phyloP scores from a whole-genome alignment of 1,140 invertebrate genomes.

The Lysiphlebus fabarum region DNA sequence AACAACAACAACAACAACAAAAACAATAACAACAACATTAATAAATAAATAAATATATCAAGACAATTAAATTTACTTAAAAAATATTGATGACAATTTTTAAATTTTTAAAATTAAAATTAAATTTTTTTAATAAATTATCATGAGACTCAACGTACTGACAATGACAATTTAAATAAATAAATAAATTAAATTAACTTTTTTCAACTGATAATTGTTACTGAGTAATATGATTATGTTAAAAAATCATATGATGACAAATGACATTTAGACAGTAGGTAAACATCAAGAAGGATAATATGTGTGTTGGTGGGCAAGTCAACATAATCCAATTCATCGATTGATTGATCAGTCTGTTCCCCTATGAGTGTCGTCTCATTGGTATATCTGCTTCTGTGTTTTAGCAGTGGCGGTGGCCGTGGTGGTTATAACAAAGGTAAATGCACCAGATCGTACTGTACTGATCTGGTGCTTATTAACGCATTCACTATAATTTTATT shows the following conservation, averaged over 20 bases:
- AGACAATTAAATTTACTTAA: too few relatives aligned
- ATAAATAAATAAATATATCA: too few relatives aligned
- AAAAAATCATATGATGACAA: constrained; percentile 54
- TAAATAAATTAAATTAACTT: too few relatives aligned
- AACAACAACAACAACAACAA: too few relatives aligned
- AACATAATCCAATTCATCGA: constrained; percentile 59
- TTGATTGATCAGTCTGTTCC: constrained; percentile 65
- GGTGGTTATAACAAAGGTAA: constrained; percentile 87
- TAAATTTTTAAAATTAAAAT: too few relatives aligned
- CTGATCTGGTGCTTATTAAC: constrained; percentile 64
- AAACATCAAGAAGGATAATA: constrained; percentile 58
- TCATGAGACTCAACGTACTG: too few relatives aligned
- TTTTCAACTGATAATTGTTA: too few relatives aligned
- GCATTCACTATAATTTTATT: constrained; percentile 65
- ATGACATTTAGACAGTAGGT: constrained; percentile 60
- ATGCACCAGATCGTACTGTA: constrained; percentile 66
- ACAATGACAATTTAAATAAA: too few relatives aligned
- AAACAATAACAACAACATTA: too few relatives aligned
- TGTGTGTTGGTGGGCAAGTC: constrained; percentile 55
- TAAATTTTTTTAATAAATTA: too few relatives aligned
- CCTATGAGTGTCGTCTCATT: constrained; percentile 56
- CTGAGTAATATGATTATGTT: too few relatives aligned
- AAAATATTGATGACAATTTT: too few relatives aligned
- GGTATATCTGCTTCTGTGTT: constrained; percentile 69
- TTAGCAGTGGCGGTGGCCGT: constrained; percentile 80